Conservation (phyloP, 2,113 vertebrate genomes). For the Myrmecophaga tridactyla region DNA sequence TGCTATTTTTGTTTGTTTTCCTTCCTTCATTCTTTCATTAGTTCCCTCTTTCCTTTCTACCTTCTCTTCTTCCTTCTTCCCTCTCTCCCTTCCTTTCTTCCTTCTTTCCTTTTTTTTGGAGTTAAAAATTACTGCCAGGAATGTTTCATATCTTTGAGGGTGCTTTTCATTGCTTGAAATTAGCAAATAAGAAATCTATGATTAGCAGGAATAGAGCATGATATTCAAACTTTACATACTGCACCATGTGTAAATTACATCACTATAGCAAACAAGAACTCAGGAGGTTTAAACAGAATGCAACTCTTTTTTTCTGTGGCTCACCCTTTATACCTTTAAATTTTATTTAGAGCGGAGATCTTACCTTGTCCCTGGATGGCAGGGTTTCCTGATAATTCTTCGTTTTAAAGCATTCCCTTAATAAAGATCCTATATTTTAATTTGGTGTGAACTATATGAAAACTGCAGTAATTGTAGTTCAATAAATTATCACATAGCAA, state of each 20-base stretch:
- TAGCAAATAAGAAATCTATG: not conserved
- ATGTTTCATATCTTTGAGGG: not conserved
- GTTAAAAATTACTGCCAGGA: not conserved
- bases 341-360: not conserved
- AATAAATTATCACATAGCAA: not conserved
- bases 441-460: not conserved
- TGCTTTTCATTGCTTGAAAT: not conserved
- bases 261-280: not conserved
- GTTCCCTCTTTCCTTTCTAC: too few relatives aligned
- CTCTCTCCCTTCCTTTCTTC: fast-evolving
- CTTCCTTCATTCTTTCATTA: not conserved
- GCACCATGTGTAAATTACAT: not conserved
- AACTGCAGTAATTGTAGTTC: not conserved
- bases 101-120: not conserved
- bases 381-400: not conserved
- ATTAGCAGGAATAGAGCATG: not conserved
- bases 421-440: not conserved
- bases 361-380: not conserved
- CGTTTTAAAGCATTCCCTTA: not conserved
- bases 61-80: not conserved
- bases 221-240: not conserved
- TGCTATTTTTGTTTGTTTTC: not conserved
- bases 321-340: not conserved
- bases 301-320: not conserved
- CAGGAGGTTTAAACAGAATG: not conserved